Base-by-base conservation (phyloP, 2,113 vertebrate species). In the Apistogramma diplotaenia region DNA sequence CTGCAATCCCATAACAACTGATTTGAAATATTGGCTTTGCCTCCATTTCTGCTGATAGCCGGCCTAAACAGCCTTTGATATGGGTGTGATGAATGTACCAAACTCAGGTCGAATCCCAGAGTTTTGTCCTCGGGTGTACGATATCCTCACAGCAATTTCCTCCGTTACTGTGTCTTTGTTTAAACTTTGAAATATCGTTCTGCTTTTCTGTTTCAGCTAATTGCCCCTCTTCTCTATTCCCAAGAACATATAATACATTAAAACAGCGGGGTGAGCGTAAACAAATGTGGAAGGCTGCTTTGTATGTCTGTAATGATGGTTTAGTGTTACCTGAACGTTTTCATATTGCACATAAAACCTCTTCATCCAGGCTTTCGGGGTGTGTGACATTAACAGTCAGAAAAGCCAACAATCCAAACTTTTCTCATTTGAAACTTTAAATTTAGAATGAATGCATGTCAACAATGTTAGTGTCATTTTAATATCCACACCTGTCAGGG, bases 401-500 rank as follows among this genome's bases (percentile, higher is more conserved):
- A 70, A 29, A 70, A 70, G 12, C 43, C 8, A 8, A 49, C 29
- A 70, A 29, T 29, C 25, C 49, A 67, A 49, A 49, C 62, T 5
- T n/a, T 49, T 51, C 27, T 40, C 21, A 19, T 2, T 37, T 37
- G 19, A 76, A 51, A 49, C 6, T 79, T 74, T 74, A 57, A 89
- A 74, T 40, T 83, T 18, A 76, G 11, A 71, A 72, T 27, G 2
- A 79, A 74, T 62, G 25, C 29, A 82, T 33, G 43, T 70, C 57
- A 76, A 43, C 21, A 74, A 15, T 49, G 11, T 53, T 58, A 23
- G 5, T 27, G 54, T 78, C 46, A 35, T 74, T 79, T 16, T 13
- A 21, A 18, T 59, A 46, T 59, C 23, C 40, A 55, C 62, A 90
- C 57, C 75, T 90, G 76, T 74, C 85, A 75, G 55, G 51, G 29